These are phyloP conservation scores for Anas acuta DNA, from an alignment of 2,797 vertebrate species.

Conservation along the genomic window DNA sequence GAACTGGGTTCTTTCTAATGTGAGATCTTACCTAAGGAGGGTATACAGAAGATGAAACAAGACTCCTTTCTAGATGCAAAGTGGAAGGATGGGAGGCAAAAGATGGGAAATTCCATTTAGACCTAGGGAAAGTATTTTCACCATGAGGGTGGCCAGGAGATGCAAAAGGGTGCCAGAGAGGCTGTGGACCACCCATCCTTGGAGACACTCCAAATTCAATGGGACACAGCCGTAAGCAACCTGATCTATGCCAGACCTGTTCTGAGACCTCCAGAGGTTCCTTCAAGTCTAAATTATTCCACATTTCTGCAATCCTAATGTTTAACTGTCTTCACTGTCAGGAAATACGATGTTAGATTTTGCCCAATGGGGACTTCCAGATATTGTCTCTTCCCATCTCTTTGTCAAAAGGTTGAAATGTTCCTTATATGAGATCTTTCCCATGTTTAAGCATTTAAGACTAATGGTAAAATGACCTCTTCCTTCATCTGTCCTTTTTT, in stretches of 20 bases:
- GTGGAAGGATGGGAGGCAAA: not conserved
- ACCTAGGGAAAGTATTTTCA: not conserved
- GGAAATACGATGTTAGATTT: not conserved
- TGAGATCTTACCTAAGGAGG: not conserved
- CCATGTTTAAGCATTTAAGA: not conserved
- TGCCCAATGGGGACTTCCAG: not conserved
- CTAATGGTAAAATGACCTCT: not conserved
- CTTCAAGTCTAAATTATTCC: not conserved
- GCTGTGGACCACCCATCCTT: not conserved
- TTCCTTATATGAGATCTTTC: not conserved
- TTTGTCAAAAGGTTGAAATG: not conserved
- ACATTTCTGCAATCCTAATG: not conserved
- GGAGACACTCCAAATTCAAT: not conserved
- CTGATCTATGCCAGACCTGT: not conserved
- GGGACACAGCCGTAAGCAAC: not conserved
- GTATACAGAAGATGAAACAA: not conserved
- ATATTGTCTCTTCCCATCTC: not conserved
- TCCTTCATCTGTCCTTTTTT: not conserved
- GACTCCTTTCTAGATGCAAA: not conserved
- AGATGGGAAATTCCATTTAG: not conserved
- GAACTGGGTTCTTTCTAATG: not conserved
- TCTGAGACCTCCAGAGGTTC: not conserved
- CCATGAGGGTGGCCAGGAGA: not conserved
- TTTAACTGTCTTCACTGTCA: not conserved
- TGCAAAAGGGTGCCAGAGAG: not conserved